Evolutionary conservation across 1,140 invertebrate genomes (phyloP), one percentile per base, ranked within the genome.

Genomic region (Epicauta chinensis): DNA sequence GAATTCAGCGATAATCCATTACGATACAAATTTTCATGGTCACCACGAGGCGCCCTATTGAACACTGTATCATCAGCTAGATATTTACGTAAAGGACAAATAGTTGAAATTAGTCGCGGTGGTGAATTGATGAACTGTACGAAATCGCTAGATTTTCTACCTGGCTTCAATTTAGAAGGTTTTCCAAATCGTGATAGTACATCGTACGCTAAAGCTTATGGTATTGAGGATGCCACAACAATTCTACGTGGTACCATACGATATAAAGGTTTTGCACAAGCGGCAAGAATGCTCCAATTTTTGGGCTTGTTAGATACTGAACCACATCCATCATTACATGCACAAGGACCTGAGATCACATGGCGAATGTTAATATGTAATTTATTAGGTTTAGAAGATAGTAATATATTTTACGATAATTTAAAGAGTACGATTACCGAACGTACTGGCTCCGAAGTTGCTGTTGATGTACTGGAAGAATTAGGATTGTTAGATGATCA

Each of bases 21-120:
- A 9, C 71, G 96, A 11, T 99, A 99, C 73, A 99, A 98, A 70
- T 99, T 99, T 70, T 97, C 91, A 9, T 98, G 96, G 96, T 95
- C 86, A 48, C 95, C 96, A 7, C 76, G 86, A 31, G 91, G 91
- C 5, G 93, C 93, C 1, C 72, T 99, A 1, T 73, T 94, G 0
- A 98, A 97, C 60, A 91, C 93, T 0, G 72, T 97, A 2, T 83
- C 86, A 12, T 82, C 83, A 2, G 95, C 96, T 2, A 92, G 87
- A 38, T 64, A 93, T 69, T 71, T 95, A 9, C 79, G 85, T 50
- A 83, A 87, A 67, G 91, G 88, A 55, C 81, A 96, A 74, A 79
- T 92, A 39, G 83, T 97, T 0, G 89, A 97, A 68, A 89, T 98
- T n/a, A 76, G 83, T 0, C 81, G 81, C n/a, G 91, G 91, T 4